Conservation (phyloP, 2,113 vertebrate genomes). For the Mormyrus iriodes region DNA sequence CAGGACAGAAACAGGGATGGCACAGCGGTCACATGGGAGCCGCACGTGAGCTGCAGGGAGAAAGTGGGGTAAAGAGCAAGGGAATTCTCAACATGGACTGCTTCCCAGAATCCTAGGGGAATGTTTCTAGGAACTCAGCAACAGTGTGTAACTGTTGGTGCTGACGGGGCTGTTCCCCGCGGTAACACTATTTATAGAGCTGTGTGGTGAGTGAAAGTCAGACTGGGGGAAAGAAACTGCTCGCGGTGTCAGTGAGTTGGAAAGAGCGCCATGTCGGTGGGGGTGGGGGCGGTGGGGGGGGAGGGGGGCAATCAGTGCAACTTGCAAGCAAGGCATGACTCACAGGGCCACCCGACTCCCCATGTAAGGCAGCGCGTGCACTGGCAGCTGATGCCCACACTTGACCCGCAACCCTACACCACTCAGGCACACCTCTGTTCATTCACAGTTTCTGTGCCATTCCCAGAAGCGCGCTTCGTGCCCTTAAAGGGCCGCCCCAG, state of each 20-base stretch:
- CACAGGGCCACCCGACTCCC: conserved; percentile 3
- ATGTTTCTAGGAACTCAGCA: conserved; percentile 32
- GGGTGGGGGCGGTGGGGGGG: not conserved
- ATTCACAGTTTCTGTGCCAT: conserved; percentile 19
- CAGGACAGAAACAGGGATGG: not conserved
- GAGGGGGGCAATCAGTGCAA: conserved; percentile 13
- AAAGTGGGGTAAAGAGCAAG: conserved; percentile 6
- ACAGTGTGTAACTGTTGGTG: conserved; percentile 3
- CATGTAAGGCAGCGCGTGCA: conserved; percentile 36
- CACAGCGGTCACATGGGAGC: conserved; percentile 14
- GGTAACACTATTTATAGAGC: conserved; percentile 25
- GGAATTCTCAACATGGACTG: not conserved
- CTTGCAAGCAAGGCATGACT: too few species aligned
- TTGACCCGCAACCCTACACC: conserved; percentile 36
- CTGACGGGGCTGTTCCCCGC: not conserved
- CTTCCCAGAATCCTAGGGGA: conserved; percentile 28
- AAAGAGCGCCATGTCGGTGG: not conserved
- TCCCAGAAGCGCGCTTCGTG: conserved; percentile 31
- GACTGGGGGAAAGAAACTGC: not conserved
- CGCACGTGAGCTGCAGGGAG: conserved; percentile 18
- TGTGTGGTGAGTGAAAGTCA: not conserved
- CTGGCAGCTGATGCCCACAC: conserved; percentile 33
- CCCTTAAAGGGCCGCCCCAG: conserved; percentile 18
- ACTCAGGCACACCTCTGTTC: conserved; percentile 20
- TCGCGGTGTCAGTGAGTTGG: not conserved